Evolutionary conservation across 2,888 invertebrate genomes (phyloP), one percentile per base, ranked within the genome.

Genomic region (Synanthedon myopaeformis): DNA sequence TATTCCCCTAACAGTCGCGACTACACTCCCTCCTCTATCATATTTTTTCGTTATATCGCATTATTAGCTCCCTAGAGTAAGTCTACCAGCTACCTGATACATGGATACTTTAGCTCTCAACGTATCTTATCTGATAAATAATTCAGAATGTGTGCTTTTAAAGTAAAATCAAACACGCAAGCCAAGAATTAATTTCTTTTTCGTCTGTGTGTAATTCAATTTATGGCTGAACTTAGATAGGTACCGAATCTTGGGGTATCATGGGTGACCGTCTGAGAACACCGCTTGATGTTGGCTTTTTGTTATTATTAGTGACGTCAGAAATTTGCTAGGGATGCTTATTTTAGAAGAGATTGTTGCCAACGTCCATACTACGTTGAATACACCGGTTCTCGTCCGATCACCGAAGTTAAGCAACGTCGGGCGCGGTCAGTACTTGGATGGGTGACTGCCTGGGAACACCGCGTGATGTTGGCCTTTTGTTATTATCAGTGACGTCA

Each of bases 381-480:
- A 63, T 19, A 58, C 63, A 61, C 63, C 63, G 63, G 63, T 63
- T 63, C 62, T 63, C 63, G 62, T 63, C 63, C 60, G 63, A 63
- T 63, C 63, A 63, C 63, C 62, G 61, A 62, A 63, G 62, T 63
- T 63, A 62, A 63, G 62, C 63, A 61, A 59, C 62, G 59, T 64
- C 63, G 62, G 62, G 63, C 63, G 60, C 57, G 59, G 59, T 61
- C 59, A 64, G 64, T 62, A 63, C 61, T 63, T 63, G 62, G 62
- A 63, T 63, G 62, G 62, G 63, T 63, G 63, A 63, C 63, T 61
- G 63, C 63, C 61, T 63, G 63, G 63, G 63, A 63, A 63, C 61
- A 63, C 62, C 59, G 55, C 62, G 63, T 61, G 63, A 52, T 56
- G 62, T 62, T 63, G 63, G 61, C 59, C 57, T 61, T 59, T 59